A percentile compares a stretch with the other conserved stretches of the same genome.
Evolutionary conservation across 2,797 vertebrate genomes (phyloP).

Genomic region (Vultur gryphus): DNA sequence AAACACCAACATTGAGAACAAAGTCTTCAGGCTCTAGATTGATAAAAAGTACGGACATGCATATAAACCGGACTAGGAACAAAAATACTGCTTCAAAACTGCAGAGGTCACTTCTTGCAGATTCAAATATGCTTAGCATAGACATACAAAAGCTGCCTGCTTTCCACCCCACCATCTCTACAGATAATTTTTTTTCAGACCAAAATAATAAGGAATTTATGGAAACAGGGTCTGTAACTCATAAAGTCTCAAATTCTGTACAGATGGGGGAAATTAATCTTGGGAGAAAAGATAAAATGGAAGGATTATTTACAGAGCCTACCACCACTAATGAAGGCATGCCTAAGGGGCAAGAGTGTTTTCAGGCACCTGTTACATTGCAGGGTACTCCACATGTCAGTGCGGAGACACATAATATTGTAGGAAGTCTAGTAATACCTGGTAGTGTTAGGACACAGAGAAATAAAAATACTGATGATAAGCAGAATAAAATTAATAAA

Average conservation of each 20-base stretch:
- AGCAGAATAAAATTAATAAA: background rate
- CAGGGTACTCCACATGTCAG: background rate
- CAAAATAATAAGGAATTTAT: conserved; percentile 16
- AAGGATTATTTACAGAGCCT: background rate
- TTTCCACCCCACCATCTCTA: background rate
- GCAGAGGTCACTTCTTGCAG: background rate
- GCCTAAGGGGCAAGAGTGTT: background rate
- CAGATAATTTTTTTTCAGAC: background rate
- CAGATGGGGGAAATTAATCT: background rate
- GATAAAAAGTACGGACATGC: background rate
- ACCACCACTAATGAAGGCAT: background rate
- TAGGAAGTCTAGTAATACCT: background rate
- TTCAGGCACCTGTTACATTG: background rate
- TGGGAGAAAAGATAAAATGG: background rate
- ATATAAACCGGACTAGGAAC: background rate
- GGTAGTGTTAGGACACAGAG: background rate
- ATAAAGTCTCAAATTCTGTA: background rate
- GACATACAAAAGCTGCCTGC: background rate
- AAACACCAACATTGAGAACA: conserved; percentile 17
- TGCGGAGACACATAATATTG: background rate
- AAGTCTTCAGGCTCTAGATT: background rate
- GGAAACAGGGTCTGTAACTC: background rate
- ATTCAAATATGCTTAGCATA: background rate
- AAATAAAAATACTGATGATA: background rate
- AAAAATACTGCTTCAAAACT: background rate